Evolutionary conservation across 2,797 vertebrate species (phyloP).

Genomic region (Chelidonichthys spinosus): DNA sequence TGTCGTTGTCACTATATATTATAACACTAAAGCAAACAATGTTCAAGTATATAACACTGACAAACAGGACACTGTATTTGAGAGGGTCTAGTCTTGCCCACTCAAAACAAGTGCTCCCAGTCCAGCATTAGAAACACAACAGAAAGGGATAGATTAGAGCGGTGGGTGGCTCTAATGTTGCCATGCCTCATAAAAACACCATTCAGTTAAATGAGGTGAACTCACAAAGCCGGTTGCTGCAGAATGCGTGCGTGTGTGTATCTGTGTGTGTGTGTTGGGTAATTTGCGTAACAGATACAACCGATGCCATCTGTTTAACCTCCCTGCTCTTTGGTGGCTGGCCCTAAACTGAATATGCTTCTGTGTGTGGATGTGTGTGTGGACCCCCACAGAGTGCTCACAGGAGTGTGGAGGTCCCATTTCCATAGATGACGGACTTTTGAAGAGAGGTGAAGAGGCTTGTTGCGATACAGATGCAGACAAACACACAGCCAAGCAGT

Average conservation of each 20-base stretch:
- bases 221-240: slow-evolving; percentile 68
- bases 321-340: slow-evolving; percentile 58
- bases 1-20: not conserved
- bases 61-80: slow-evolving; percentile 30
- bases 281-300: slow-evolving; percentile 71
- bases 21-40: slow-evolving; percentile 30
- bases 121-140: slow-evolving; percentile 55
- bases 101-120: slow-evolving; percentile 46
- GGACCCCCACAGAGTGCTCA: slow-evolving; percentile 59
- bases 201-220: slow-evolving; percentile 78
- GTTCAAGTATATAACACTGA: slow-evolving; percentile 10
- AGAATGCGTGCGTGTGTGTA: slow-evolving; percentile 11
- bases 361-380: slow-evolving; percentile 16
- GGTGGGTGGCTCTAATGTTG: slow-evolving; percentile 72
- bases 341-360: slow-evolving; percentile 53
- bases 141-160: slow-evolving; percentile 67
- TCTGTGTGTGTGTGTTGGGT: slow-evolving; percentile 39
- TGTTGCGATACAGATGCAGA: slow-evolving; percentile 42
- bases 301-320: slow-evolving; percentile 80
- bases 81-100: slow-evolving; percentile 30
- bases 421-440: slow-evolving; percentile 68
- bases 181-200: slow-evolving; percentile 77
- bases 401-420: slow-evolving; percentile 62
- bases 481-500: slow-evolving; percentile 52
- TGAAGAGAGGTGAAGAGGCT: slow-evolving; percentile 47